phyloP scores from a whole-genome alignment of 1,140 invertebrate species.

The Oryzaephilus surinamensis region DNA sequence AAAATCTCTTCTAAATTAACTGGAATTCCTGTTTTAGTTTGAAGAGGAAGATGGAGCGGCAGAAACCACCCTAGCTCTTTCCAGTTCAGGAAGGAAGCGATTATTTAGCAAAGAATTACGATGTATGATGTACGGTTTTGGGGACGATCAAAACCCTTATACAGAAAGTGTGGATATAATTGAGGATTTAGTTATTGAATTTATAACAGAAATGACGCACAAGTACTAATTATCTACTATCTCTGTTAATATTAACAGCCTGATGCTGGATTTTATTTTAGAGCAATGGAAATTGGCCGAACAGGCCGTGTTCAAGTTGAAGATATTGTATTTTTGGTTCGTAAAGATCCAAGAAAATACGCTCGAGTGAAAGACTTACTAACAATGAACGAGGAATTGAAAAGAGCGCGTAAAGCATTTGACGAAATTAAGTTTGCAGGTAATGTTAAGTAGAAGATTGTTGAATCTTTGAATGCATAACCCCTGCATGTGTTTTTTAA shows the following conservation, averaged over 20 bases:
- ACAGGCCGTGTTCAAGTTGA: constrained; percentile 93
- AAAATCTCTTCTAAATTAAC: constrained; percentile 2
- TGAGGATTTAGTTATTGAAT: constrained; percentile 97
- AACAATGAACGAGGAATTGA: constrained; percentile 98
- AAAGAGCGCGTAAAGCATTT: constrained; percentile 98
- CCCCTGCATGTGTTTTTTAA: too few relatives aligned
- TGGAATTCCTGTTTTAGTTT: constrained; percentile 33
- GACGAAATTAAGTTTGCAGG: constrained; percentile 94
- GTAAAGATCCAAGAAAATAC: constrained; percentile 94
- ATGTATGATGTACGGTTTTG: constrained; percentile 99
- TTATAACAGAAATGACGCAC: constrained; percentile 89
- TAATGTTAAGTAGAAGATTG: constrained; percentile 24
- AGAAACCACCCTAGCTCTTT: constrained; percentile 51
- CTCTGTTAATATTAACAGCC: not conserved
- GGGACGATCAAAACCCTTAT: constrained; percentile 98
- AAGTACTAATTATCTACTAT: constrained; percentile 38
- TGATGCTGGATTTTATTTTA: constrained; percentile 30
- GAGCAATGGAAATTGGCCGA: constrained; percentile 94
- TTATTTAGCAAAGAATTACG: constrained; percentile 85
- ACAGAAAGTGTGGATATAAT: constrained; percentile 97
- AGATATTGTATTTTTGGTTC: constrained; percentile 96
- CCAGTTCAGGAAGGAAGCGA: constrained; percentile 59
- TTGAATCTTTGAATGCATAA: not conserved
- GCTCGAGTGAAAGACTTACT: constrained; percentile 95
- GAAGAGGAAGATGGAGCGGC: constrained; percentile 58